A percentile compares a stretch with the other conserved stretches of the same genome.
phyloP scores from a whole-genome alignment of 2,888 invertebrate genomes.

The Cephalotes varians region DNA sequence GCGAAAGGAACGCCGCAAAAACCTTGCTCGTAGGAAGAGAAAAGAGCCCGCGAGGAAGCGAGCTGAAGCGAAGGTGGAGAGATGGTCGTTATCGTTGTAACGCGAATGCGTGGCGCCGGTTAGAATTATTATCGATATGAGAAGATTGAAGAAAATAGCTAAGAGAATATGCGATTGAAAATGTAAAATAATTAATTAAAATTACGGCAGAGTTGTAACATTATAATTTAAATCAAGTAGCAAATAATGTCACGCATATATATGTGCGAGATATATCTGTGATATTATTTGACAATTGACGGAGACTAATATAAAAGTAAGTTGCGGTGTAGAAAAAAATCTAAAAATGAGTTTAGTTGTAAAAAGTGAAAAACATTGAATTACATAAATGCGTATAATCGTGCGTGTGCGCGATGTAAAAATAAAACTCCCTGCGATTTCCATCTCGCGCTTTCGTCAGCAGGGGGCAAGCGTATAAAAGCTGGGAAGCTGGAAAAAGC shows the following conservation, averaged over 20 bases:
- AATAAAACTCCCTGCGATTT: conserved; percentile 67
- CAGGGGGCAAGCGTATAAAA: conserved; percentile 77
- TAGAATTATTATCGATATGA: conserved; percentile 65
- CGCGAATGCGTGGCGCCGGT: conserved; percentile 56
- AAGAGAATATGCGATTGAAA: background rate
- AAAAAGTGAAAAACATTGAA: background rate
- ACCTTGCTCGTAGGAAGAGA: conserved; percentile 66
- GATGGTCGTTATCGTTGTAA: conserved; percentile 67
- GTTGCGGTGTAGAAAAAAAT: background rate
- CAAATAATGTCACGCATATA: too few relatives aligned
- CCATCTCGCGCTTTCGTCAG: conserved; percentile 69
- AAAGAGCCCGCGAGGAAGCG: conserved; percentile 64
- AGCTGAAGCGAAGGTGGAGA: conserved; percentile 63
- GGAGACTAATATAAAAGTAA: too few relatives aligned
- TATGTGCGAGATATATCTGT: background rate
- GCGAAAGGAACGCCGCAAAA: conserved; percentile 73
- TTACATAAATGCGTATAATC: conserved; percentile 7
- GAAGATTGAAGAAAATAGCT: conserved; percentile 47
- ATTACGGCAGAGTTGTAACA: background rate
- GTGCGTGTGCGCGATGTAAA: conserved; percentile 18
- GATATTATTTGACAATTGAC: background rate
- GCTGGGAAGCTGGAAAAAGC: conserved; percentile 80
- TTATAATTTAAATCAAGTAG: background rate
- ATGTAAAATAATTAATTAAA: background rate
- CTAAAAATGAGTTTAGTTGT: background rate